Conservation (phyloP, 2,797 vertebrate genomes). For the Sebastes diaconus region DNA sequence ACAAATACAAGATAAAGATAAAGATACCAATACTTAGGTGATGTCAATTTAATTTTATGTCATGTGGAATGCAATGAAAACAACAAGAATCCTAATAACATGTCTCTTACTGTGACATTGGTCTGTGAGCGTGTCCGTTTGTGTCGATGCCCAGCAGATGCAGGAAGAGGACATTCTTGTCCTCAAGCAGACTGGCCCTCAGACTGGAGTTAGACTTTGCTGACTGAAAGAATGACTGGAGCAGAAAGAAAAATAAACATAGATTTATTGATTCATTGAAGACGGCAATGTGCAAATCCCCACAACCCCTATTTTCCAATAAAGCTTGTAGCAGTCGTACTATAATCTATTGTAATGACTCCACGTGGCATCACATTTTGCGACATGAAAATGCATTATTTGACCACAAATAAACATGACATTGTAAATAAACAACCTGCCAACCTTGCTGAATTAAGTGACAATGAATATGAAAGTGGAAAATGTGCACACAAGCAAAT, state of each 20-base stretch:
- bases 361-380: not conserved
- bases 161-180: slow-evolving; percentile 91
- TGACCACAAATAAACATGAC: not conserved
- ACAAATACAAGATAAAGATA: too few species aligned
- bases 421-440: not conserved
- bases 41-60: not conserved
- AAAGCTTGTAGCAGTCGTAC: not conserved
- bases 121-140: slow-evolving; percentile 97
- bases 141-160: slow-evolving; percentile 97
- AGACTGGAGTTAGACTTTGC: slow-evolving; percentile 88
- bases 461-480: not conserved
- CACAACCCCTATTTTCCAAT: not conserved
- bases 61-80: not conserved
- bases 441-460: not conserved
- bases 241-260: not conserved
- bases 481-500: not conserved
- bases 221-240: slow-evolving; percentile 88
- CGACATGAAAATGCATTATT: not conserved
- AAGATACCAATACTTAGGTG: not conserved
- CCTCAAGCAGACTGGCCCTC: slow-evolving; percentile 85
- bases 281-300: not conserved
- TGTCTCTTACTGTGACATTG: slow-evolving; percentile 89
- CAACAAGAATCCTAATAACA: not conserved
- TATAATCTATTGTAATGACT: not conserved
- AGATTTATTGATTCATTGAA: not conserved